Conservation (phyloP, 2,797 vertebrate species). For the Falco peregrinus region DNA sequence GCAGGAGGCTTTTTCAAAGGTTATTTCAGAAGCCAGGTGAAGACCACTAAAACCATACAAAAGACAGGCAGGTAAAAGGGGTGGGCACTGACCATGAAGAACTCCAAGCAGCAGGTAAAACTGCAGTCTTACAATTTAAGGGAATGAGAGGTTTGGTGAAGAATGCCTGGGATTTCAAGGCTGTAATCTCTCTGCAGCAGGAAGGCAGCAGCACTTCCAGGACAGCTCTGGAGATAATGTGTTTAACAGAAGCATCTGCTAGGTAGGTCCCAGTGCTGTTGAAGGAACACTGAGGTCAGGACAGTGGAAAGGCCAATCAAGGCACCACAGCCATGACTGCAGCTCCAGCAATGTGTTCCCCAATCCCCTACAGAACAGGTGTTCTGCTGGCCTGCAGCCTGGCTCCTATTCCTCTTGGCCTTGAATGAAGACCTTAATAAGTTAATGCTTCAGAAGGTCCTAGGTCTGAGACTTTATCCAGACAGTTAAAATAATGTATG, state of each 20-base stretch:
- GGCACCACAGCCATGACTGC: not conserved
- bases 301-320: not conserved
- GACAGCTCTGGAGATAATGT: not conserved
- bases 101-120: not conserved
- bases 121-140: not conserved
- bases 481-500: not conserved
- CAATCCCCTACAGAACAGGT: not conserved
- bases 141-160: not conserved
- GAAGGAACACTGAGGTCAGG: not conserved
- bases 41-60: not conserved
- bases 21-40: not conserved
- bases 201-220: not conserved
- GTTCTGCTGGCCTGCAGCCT: not conserved
- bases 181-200: not conserved
- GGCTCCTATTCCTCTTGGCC: not conserved
- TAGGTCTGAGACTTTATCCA: not conserved
- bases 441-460: not conserved
- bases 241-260: not conserved
- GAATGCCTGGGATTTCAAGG: not conserved
- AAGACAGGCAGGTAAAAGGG: not conserved
- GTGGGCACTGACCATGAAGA: not conserved
- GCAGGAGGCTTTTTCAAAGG: not conserved
- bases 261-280: not conserved
- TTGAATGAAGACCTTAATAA: not conserved
- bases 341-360: not conserved